Percentiles rank a stretch among this genome's conserved stretches.
Conservation (phyloP, 1,140 invertebrate genomes). For the Augochlora pura region DNA sequence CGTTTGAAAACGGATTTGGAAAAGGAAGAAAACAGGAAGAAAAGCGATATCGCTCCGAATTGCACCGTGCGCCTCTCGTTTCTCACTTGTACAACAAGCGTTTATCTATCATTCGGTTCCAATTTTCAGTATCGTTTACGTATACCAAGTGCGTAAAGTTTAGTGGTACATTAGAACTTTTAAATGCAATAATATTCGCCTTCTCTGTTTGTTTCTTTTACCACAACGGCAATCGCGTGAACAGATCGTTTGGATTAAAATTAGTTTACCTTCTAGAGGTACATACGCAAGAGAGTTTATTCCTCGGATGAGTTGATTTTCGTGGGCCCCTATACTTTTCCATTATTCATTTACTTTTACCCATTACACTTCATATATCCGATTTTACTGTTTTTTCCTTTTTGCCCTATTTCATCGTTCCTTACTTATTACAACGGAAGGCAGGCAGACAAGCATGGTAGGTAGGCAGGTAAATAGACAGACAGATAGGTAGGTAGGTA, state of each 20-base stretch:
- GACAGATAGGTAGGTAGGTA: too few species aligned
- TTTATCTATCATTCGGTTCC: conserved; percentile 1
- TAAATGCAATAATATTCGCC: conserved; percentile 23
- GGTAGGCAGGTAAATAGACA: conserved; percentile 16
- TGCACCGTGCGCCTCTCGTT: neutral
- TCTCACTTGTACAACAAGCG: conserved; percentile 14
- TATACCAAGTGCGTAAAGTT: conserved; percentile 14
- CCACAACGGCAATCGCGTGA: conserved; percentile 11
- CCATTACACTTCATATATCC: neutral
- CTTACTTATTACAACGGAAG: conserved; percentile 57
- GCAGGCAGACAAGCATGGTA: conserved; percentile 10
- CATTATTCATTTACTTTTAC: conserved; percentile 1
- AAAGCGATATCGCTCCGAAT: too few species aligned
- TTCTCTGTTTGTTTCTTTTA: neutral
- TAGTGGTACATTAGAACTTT: conserved; percentile 16
- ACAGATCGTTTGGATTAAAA: conserved; percentile 17
- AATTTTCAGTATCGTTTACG: neutral
- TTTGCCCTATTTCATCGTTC: conserved; percentile 5
- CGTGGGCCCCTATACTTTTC: conserved; percentile 39
- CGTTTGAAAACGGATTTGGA: neutral
- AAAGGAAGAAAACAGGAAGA: neutral
- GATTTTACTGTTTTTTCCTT: neutral
- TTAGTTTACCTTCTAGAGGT: conserved; percentile 14
- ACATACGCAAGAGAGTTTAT: conserved; percentile 35
- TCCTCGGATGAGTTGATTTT: neutral